phyloP scores from a whole-genome alignment of 2,797 vertebrate genomes.

The Kryptopterus vitreolus region DNA sequence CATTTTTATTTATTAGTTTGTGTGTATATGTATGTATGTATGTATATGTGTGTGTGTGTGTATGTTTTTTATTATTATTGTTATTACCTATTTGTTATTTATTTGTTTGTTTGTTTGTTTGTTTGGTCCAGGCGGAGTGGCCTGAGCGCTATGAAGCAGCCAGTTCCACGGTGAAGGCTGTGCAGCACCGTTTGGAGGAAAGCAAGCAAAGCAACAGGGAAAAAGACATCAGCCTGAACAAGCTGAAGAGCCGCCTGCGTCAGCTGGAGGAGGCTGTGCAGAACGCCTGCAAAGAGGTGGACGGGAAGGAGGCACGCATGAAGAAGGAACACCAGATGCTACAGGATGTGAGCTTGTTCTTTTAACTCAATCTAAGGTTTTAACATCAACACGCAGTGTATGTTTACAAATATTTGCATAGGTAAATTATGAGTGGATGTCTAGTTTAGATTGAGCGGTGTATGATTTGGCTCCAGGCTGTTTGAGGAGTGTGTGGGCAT shows the following conservation, averaged over 20 bases:
- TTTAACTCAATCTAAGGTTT: background rate
- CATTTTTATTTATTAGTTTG: background rate
- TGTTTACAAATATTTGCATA: background rate
- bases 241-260: slow-evolving; percentile 73
- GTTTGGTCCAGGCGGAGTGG: slow-evolving; percentile 80
- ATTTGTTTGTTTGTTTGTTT: background rate
- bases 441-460: too few relatives aligned
- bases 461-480: background rate
- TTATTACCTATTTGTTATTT: background rate
- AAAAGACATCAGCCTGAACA: slow-evolving; percentile 76
- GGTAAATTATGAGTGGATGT: background rate
- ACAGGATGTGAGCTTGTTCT: slow-evolving; percentile 82
- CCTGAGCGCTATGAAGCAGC: slow-evolving; percentile 78
- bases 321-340: slow-evolving; percentile 91
- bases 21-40: too few relatives aligned
- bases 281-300: slow-evolving; percentile 78
- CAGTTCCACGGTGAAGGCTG: slow-evolving; percentile 72
- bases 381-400: background rate
- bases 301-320: slow-evolving; percentile 80
- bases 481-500: background rate
- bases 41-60: too few relatives aligned
- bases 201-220: slow-evolving; percentile 78
- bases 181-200: slow-evolving; percentile 87
- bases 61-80: background rate
- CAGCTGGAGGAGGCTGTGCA: slow-evolving; percentile 84